These are phyloP conservation scores for Gymnarchus niloticus DNA, from an alignment of 2,113 vertebrate genomes.

Conservation along the genomic window DNA sequence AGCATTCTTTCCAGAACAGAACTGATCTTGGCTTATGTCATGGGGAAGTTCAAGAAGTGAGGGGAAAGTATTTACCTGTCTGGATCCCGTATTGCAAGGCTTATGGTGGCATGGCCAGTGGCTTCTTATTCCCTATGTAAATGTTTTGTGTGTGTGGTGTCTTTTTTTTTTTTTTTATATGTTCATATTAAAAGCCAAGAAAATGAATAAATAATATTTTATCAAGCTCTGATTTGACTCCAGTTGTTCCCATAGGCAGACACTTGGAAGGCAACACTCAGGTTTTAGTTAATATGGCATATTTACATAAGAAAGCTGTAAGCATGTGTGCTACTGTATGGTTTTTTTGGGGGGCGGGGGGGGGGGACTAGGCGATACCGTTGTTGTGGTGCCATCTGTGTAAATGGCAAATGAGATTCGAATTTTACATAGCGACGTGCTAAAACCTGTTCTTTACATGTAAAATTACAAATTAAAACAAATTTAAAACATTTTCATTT, in stretches of 20 bases:
- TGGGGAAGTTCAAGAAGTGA: conserved; percentile 30
- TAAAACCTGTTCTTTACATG: conserved; percentile 70
- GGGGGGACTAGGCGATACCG: neutral
- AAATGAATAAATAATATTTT: conserved; percentile 74
- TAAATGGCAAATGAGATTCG: conserved; percentile 54
- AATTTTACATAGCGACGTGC: conserved; percentile 58
- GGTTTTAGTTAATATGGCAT: conserved; percentile 3
- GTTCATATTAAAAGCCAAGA: conserved; percentile 75
- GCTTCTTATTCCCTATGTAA: conserved; percentile 69
- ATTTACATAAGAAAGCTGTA: conserved; percentile 1
- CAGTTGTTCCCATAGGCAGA: conserved; percentile 51
- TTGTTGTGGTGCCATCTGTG: conserved; percentile 52
- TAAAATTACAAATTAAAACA: conserved; percentile 67
- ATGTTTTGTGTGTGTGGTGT: conserved; percentile 61
- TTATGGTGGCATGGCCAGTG: conserved; percentile 65
- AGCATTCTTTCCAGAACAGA: conserved; percentile 25
- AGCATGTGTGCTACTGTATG: conserved; percentile 9
- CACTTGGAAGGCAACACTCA: conserved; percentile 10
- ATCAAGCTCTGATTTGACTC: conserved; percentile 68
- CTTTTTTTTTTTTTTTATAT: conserved; percentile 68
- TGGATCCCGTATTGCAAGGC: conserved; percentile 53
- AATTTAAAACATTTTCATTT: conserved; percentile 53
- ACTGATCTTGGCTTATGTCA: conserved; percentile 19
- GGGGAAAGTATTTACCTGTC: conserved; percentile 38
- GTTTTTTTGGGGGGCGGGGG: neutral